Base-by-base conservation (phyloP, 2,888 invertebrate species). In the Malachius bipustulatus region DNA sequence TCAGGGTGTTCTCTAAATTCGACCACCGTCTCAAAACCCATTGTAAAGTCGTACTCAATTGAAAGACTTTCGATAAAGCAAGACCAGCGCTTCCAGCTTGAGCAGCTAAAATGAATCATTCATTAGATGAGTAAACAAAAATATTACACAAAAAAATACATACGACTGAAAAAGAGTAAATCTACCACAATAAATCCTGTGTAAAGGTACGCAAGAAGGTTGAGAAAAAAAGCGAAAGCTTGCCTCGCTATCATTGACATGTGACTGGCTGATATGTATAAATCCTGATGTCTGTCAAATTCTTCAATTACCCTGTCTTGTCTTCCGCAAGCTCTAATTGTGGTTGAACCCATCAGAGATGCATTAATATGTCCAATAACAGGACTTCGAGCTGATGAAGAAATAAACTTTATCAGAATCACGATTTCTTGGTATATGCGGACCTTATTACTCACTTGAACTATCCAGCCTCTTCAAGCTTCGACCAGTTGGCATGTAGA, bases 11-110 rank as follows among this genome's bases (percentile, higher is more conserved):
- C 56, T 61, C 62, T 32, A 62, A 37, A 44, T 62, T 60, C 26
- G 55, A 57, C 55, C 59, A 61, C 41, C 62, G 62, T 12, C 60
- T 44, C 76, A 93, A 87, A 14, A 88, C 89, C 90, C 90, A 94
- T 55, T 81, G 81, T 57, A 81, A 75, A 74, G 79, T 77, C 26
- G 62, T 62, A 1, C 55, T 58, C 29, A 63, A 44, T n/a, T 49
- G 48, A 16, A 62, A 46, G 0, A 58, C 47, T 47, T 63, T 62
- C 1, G 62, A 62, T 34, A 63, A 55, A 4, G 60, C 57, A 26
- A 63, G 43, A 30, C 63, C 63, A 11, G 62, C 59, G 33, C 56
- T 60, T n/a, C 59, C 60, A 13, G 59, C 61, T 38, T 47, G 48
- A 16, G 50, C 45, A 44, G 55, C 60, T 59, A 38, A 35, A 50